Evolutionary conservation across 37 sponge, comb jelly and placozoan genomes (phyloP).

Genomic region (Eunapius fragilis): DNA sequence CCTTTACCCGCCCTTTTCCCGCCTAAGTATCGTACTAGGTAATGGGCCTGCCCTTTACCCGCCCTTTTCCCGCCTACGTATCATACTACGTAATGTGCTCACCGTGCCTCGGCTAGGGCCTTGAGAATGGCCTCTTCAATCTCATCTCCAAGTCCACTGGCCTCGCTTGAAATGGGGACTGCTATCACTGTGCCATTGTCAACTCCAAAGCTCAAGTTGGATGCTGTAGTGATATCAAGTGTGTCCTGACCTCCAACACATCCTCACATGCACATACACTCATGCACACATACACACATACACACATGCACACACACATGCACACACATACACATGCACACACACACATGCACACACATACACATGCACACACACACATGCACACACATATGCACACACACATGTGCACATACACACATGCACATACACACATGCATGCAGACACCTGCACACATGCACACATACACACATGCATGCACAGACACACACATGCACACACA

Average conservation of each 20-base stretch:
- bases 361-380: background rate
- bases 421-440: background rate
- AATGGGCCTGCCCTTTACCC: too few relatives aligned
- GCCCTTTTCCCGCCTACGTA: too few relatives aligned
- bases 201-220: slow-evolving; percentile 34
- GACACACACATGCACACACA: slow-evolving; percentile 4
- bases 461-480: background rate
- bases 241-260: too few relatives aligned
- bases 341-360: background rate
- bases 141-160: slow-evolving; percentile 47
- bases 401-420: slow-evolving; percentile 10
- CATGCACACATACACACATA: too few relatives aligned
- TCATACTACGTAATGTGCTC: background rate
- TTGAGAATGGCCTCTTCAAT: slow-evolving; percentile 76
- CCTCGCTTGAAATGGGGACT: slow-evolving; percentile 82
- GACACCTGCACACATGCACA: background rate
- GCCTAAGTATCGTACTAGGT: too few relatives aligned
- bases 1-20: too few relatives aligned
- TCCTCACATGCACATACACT: too few relatives aligned
- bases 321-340: too few relatives aligned
- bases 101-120: slow-evolving; percentile 78
- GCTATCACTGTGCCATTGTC: slow-evolving; percentile 84
- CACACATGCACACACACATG: too few relatives aligned
- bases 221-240: slow-evolving; percentile 35
- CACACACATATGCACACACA: background rate